Evolutionary conservation across 2,113 vertebrate genomes (phyloP).

Genomic region (Lepidothrix coronata): DNA sequence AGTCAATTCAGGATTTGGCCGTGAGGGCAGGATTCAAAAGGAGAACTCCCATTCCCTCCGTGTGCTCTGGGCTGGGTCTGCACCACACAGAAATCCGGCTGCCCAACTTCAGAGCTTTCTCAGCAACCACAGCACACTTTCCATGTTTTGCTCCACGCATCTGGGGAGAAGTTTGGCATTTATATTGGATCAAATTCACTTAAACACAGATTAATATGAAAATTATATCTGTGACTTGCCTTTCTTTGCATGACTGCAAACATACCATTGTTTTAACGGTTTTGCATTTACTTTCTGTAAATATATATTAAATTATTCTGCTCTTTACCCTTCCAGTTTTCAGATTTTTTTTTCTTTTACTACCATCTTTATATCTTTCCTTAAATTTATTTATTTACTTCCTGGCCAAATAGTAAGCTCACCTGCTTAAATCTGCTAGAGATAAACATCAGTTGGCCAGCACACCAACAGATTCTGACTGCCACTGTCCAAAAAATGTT

Average conservation of each 20-base stretch:
- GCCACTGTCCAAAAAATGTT: not conserved
- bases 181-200: accelerated
- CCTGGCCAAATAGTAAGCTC: not conserved
- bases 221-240: not conserved
- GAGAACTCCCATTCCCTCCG: not conserved
- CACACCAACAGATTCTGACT: not conserved
- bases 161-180: not conserved
- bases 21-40: not conserved
- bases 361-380: not conserved
- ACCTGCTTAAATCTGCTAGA: not conserved
- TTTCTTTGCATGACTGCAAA: not conserved
- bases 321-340: not conserved
- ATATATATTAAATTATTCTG: not conserved
- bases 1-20: not conserved
- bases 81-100: accelerated
- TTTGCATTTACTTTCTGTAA: not conserved
- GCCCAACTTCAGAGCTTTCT: not conserved
- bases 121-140: not conserved
- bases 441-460: not conserved
- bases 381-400: not conserved
- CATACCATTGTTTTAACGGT: not conserved
- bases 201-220: not conserved
- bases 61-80: not conserved
- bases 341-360: not conserved
- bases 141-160: not conserved